Evolutionary conservation across 2,888 invertebrate genomes (phyloP), one percentile per base, ranked within the genome.

Genomic region (Diarsia brunnea): DNA sequence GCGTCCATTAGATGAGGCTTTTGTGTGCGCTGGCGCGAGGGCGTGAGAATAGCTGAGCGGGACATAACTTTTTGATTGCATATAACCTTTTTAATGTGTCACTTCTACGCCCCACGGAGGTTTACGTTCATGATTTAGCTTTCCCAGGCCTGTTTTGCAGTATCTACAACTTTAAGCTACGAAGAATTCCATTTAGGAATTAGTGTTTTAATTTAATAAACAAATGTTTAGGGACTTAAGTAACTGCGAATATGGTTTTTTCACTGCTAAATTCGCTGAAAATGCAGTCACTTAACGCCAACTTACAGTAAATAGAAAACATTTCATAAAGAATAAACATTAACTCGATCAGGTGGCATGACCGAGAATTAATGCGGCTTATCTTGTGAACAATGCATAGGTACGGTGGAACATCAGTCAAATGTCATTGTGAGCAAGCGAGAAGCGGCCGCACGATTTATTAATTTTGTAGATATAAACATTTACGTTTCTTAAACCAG

Each of bases 361-460:
- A 89, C 89, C 92, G 92, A 93, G 93, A 94, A 94, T 94, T 93
- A 93, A 93, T 93, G 90, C 91, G 89, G 91, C 92, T 94, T 93
- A 94, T 94, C 94, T 92, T 92, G 88, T 84, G 92, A 92, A 94
- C 95, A 95, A 95, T 94, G 93, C 92, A 86, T 84, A 89, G 90
- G 89, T 82, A 84, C 85, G 88, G 87, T 86, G 89, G 89, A 89
- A 90, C 92, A 92, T 92, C 92, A 91, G 89, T 92, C 93, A 90
- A 89, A 84, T 86, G 88, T 88, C 91, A 91, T 91, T 92, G 91
- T 90, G 86, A 73, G 74, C 76, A 75, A 83, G 78, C 78, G 78
- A 77, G 81, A 81, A 75, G 79, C 84, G 83, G 75, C 70, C 73
- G 75, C 75, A 84, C 84, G 81, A 80, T 84, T 85, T 87, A 87